phyloP scores from a whole-genome alignment of 1,140 invertebrate genomes.

The Drosophila nebulosa region DNA sequence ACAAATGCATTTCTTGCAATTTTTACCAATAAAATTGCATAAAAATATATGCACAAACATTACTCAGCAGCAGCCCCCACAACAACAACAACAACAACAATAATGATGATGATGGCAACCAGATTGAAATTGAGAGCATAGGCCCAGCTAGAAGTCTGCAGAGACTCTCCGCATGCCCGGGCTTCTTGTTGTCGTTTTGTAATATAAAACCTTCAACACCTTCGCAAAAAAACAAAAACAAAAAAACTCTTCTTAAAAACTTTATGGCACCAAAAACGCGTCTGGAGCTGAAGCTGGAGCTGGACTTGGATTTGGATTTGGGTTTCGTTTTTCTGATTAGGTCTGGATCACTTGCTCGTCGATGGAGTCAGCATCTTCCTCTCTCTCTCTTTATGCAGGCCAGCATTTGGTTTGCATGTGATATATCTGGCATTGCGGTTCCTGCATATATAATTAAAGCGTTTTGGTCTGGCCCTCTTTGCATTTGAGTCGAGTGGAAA shows the following conservation, averaged over 20 bases:
- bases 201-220: conserved; percentile 70
- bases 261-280: conserved; percentile 34
- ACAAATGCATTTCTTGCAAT: conserved; percentile 39
- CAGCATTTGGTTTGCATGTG: too few relatives aligned
- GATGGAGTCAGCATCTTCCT: too few relatives aligned
- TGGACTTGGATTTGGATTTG: not conserved
- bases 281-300: not conserved
- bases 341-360: conserved; percentile 18
- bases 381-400: too few relatives aligned
- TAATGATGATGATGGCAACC: not conserved
- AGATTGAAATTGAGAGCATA: not conserved
- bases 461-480: conserved; percentile 13
- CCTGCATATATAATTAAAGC: conserved; percentile 73
- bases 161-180: conserved; percentile 22
- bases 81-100: not conserved
- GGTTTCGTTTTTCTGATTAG: conserved; percentile 64
- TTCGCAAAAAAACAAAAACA: conserved; percentile 40
- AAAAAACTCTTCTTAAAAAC: conserved; percentile 24
- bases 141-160: not conserved
- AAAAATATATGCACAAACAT: conserved; percentile 61
- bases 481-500: conserved; percentile 23
- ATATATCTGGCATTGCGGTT: conserved; percentile 67
- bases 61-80: conserved; percentile 33
- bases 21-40: conserved; percentile 70
- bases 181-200: conserved; percentile 25